Percentiles rank a stretch among this genome's conserved stretches.
Evolutionary conservation across 2,888 invertebrate species (phyloP).

Genomic region (Papilio gigon): DNA sequence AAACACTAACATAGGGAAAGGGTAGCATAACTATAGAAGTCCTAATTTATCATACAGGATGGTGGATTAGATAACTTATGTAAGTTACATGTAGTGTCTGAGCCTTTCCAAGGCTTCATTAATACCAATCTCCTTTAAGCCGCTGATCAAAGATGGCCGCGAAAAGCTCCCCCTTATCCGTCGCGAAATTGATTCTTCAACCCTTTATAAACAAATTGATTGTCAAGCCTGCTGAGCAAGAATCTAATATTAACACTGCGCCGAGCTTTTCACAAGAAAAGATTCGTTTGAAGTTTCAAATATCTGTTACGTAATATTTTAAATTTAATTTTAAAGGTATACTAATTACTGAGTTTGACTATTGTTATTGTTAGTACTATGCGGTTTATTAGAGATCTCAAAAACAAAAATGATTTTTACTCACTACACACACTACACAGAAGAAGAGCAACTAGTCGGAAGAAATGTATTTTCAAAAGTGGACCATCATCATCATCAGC

Average conservation of each 20-base stretch:
- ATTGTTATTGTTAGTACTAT: too few relatives aligned
- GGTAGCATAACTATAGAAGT: too few relatives aligned
- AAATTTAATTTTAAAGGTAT: too few relatives aligned
- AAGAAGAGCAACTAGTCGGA: too few relatives aligned
- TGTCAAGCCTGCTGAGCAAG: neutral
- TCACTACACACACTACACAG: too few relatives aligned
- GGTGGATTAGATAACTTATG: neutral
- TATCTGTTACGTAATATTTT: neutral
- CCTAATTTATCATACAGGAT: neutral
- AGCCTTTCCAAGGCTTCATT: conserved; percentile 5
- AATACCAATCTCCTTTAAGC: conserved; percentile 4
- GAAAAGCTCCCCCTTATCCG: conserved; percentile 6
- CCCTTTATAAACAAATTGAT: conserved; percentile 23
- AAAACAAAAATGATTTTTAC: too few relatives aligned
- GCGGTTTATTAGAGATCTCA: too few relatives aligned
- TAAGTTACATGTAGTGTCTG: neutral
- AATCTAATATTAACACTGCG: conserved; percentile 14
- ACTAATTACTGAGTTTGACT: too few relatives aligned
- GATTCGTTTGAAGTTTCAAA: neutral
- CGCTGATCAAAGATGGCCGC: conserved; percentile 19
- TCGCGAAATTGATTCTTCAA: conserved; percentile 21
- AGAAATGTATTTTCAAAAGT: too few relatives aligned
- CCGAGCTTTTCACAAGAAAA: neutral
- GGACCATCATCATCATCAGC: too few relatives aligned
- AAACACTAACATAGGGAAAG: too few relatives aligned